These are phyloP conservation scores for Sturmia bella DNA, from an alignment of 2,888 invertebrate species.

Conservation along the genomic window DNA sequence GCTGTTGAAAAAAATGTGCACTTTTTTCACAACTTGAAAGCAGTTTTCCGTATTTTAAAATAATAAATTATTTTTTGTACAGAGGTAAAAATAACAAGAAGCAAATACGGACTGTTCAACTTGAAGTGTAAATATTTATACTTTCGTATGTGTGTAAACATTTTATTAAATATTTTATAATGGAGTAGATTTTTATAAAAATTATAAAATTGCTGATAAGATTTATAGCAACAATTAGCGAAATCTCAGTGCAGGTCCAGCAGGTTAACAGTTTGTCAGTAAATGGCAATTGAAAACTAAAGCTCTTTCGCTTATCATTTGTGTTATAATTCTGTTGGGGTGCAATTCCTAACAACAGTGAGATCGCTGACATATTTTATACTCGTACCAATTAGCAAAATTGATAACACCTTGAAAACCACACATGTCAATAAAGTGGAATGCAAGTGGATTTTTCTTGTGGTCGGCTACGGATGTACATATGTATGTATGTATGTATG, in stretches of 20 bases:
- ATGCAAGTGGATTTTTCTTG: no score
- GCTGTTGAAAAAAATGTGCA: slow-evolving; percentile 26
- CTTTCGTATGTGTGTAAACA: not conserved
- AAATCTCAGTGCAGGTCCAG: slow-evolving; percentile 34
- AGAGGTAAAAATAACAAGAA: not conserved
- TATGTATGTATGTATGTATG: not conserved
- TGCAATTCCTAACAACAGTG: slow-evolving; percentile 2
- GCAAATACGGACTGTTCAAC: not conserved
- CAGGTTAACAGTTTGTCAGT: slow-evolving; percentile 34
- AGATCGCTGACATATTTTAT: slow-evolving; percentile 1
- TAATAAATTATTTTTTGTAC: slow-evolving; percentile 15
- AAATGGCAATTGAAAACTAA: slow-evolving; percentile 20
- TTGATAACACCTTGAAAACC: slow-evolving; percentile 18
- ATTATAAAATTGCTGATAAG: slow-evolving; percentile 19
- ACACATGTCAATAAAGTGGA: not conserved
- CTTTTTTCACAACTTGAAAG: slow-evolving; percentile 33
- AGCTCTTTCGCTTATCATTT: slow-evolving; percentile 41
- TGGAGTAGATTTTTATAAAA: not conserved
- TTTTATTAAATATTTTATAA: not conserved
- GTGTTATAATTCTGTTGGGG: slow-evolving; percentile 43
- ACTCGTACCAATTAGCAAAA: slow-evolving; percentile 17
- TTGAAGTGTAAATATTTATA: no score
- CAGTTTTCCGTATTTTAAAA: slow-evolving; percentile 43
- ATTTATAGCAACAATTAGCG: slow-evolving; percentile 21
- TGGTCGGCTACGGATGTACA: no score